Base-by-base conservation (phyloP, 1,140 invertebrate species). In the Drosophila micromelanica region DNA sequence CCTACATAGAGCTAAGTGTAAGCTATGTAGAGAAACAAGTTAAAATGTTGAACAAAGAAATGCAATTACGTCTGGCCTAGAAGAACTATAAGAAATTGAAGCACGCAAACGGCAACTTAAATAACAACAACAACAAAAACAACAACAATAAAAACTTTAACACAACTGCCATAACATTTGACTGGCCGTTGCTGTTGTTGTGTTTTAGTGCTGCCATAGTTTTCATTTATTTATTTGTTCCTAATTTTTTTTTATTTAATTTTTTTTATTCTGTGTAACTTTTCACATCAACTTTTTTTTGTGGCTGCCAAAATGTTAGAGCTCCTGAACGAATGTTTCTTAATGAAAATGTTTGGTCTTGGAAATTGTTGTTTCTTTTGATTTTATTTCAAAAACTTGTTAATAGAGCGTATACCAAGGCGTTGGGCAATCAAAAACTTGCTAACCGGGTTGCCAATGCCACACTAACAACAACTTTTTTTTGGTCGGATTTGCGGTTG, bases 41-140 rank as follows among this genome's bases (percentile, higher is more conserved):
- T 89, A 49, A 89, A 90, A 75, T 84, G 84, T 78, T 90, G 57
- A 79, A 70, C 84, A 61, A 90, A 90, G 84, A 89, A 89, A 90
- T 90, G 84, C 85, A 89, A 89, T 89, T 89, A 89, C 84, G 73
- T 60, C 70, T 77, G 82, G 61, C 69, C 67, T 76, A 64, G 73
- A 62, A 63, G 57, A 75, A 75, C 42, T 73, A 52, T 51, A 70
- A 69, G 57, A 70, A 74, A 72, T 69, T 62, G 48, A 62, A 73
- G 71, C 65, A 61, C 65, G 71, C 71, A 73, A 68, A 52, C 56
- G 42, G 64, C 62, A 73, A 68, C 70, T 68, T 60, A 68, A 62
- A 61, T 51, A 67, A 51, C 61, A 54, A 59, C 45, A 67, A 23
- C 48, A 65, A 38, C 68, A 71, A 48, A n/a, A n/a, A n/a, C 56